phyloP scores from a whole-genome alignment of 2,797 vertebrate species.

The Tadarida brasiliensis region DNA sequence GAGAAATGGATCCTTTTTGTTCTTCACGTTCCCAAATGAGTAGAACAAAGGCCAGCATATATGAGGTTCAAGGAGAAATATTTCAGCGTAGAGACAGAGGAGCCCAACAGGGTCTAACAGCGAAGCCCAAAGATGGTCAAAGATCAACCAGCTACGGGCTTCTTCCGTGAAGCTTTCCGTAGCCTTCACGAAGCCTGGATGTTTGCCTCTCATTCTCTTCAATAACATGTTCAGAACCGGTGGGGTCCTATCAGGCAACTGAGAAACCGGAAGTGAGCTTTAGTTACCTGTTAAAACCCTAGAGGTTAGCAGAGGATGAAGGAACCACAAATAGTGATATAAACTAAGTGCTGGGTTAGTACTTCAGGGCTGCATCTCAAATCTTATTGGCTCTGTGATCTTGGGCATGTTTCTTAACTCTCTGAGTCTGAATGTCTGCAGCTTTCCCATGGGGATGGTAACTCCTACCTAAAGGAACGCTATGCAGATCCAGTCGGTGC shows the following conservation, averaged over 20 bases:
- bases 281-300: neutral
- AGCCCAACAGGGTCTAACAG: neutral
- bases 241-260: neutral
- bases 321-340: neutral
- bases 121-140: neutral
- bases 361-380: neutral
- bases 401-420: neutral
- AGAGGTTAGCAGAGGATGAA: conserved; percentile 2
- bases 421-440: neutral
- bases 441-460: neutral
- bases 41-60: neutral
- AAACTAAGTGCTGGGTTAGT: neutral
- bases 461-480: neutral
- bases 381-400: neutral
- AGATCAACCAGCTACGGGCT: neutral
- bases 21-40: neutral
- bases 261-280: conserved; percentile 1
- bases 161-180: neutral
- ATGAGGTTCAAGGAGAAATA: neutral
- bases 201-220: neutral
- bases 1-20: neutral
- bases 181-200: neutral
- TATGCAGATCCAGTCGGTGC: neutral
- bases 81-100: neutral
- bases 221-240: neutral